A percentile compares a stretch with the other conserved stretches of the same genome.
Evolutionary conservation across 1,140 invertebrate genomes (phyloP).

Genomic region (Cydia splendana): DNA sequence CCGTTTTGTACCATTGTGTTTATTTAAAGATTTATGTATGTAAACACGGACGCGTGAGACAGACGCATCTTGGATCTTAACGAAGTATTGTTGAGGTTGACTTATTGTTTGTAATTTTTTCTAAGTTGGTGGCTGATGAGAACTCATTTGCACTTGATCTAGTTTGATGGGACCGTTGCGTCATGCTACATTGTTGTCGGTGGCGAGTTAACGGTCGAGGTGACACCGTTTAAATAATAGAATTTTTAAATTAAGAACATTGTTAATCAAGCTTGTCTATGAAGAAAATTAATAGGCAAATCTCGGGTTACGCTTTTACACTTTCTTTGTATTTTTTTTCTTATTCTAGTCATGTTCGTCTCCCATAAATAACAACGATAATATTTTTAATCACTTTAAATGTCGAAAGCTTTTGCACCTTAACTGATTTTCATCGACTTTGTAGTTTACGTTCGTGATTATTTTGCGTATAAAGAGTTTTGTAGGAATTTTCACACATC

Average conservation of each 20-base stretch:
- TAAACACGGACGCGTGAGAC: conserved; percentile 32
- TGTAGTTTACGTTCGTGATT: too few species aligned
- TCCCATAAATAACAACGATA: background rate
- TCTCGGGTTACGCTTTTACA: conserved; percentile 3
- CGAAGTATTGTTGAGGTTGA: conserved; percentile 32
- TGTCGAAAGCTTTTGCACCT: background rate
- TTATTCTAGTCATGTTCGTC: background rate
- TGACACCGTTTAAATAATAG: conserved; percentile 8
- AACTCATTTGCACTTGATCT: conserved; percentile 27
- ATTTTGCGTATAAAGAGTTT: too few species aligned
- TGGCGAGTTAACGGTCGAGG: conserved; percentile 24
- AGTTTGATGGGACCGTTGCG: conserved; percentile 14
- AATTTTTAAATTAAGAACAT: conserved; percentile 16
- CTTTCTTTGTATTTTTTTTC: conserved; percentile 7
- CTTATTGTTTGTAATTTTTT: conserved; percentile 33
- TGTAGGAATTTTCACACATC: too few species aligned
- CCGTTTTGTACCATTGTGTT: conserved; percentile 33
- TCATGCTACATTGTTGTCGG: background rate
- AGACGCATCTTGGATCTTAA: conserved; percentile 30
- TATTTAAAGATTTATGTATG: conserved; percentile 34
- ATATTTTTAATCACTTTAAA: background rate
- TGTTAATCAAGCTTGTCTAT: conserved; percentile 20
- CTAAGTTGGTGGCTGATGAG: conserved; percentile 30
- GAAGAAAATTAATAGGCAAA: conserved; percentile 11
- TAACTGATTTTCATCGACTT: too few species aligned